phyloP scores from a whole-genome alignment of 2,797 vertebrate species.

The Coluber constrictor region DNA sequence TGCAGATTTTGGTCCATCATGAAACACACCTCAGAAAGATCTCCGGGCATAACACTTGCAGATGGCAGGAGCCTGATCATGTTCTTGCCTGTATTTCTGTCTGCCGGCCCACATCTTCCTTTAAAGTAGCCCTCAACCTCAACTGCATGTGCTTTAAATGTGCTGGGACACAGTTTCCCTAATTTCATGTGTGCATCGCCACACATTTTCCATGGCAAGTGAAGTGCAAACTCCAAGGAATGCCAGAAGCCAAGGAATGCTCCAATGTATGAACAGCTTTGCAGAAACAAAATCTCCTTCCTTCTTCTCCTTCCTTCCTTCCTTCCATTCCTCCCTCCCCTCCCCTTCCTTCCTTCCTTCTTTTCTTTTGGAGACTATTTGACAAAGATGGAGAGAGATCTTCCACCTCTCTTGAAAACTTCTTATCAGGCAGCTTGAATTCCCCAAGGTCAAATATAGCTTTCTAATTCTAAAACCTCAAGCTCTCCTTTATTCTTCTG shows the following conservation, averaged over 20 bases:
- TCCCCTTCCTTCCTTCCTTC: background rate
- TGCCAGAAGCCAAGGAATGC: background rate
- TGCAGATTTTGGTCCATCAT: background rate
- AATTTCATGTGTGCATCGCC: background rate
- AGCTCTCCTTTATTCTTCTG: background rate
- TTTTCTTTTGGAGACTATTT: background rate
- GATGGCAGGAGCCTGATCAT: background rate
- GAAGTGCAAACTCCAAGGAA: background rate
- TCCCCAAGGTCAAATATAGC: background rate
- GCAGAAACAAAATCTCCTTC: background rate
- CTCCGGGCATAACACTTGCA: background rate
- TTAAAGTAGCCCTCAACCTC: background rate
- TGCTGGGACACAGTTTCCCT: background rate
- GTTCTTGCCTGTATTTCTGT: background rate
- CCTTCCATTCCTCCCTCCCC: background rate
- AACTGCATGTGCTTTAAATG: background rate
- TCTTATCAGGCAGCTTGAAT: background rate
- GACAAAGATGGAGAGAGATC: background rate
- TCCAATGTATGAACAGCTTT: background rate
- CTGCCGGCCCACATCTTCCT: background rate
- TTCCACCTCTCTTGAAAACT: background rate
- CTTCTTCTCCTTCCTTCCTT: too few relatives aligned
- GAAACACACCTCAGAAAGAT: background rate
- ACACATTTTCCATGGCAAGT: background rate
- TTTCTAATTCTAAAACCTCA: background rate